Evolutionary conservation across 2,113 vertebrate genomes (phyloP).

Genomic region (Leuciscus idus): DNA sequence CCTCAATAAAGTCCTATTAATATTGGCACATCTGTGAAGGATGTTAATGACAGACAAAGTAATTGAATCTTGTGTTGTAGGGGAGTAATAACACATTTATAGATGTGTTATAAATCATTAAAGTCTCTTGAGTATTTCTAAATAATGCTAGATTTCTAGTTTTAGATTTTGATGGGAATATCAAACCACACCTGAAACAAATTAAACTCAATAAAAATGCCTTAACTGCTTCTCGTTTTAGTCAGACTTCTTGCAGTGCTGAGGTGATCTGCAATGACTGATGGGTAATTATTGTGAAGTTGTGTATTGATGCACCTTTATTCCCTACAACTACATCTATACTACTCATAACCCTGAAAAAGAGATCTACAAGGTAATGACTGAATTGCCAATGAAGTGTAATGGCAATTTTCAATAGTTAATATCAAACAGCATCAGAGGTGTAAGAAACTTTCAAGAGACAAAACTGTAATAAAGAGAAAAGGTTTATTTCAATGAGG

Average conservation of each 20-base stretch:
- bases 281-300: no score
- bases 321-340: background rate
- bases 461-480: no score
- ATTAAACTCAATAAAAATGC: background rate
- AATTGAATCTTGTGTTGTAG: background rate
- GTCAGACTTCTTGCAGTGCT: background rate
- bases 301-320: background rate
- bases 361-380: background rate
- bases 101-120: background rate
- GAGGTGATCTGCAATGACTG: no score
- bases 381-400: no score
- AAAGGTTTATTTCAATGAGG: no score
- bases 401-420: no score
- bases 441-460: no score
- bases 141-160: background rate
- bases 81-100: background rate
- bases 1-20: background rate
- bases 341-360: background rate
- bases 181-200: no score
- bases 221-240: background rate
- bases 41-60: background rate
- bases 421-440: no score
- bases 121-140: background rate
- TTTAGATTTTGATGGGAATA: background rate
- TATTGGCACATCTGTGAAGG: background rate